Evolutionary conservation across 2,797 vertebrate genomes (phyloP).

Genomic region (Pseudochaenichthys georgianus): DNA sequence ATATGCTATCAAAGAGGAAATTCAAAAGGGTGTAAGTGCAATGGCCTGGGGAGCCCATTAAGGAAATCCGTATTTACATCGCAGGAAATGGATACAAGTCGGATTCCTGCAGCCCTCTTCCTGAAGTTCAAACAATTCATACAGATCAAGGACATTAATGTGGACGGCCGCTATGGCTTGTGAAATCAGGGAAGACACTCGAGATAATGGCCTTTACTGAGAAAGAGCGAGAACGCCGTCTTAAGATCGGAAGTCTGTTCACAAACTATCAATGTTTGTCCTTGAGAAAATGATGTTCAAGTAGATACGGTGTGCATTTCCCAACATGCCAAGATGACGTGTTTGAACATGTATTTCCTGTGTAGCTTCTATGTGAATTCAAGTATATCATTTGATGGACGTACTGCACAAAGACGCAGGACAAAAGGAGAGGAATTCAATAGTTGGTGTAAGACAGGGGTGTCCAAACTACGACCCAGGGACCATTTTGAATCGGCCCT

Average conservation of each 20-base stretch:
- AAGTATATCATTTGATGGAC: not conserved
- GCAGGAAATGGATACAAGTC: slow-evolving; percentile 69
- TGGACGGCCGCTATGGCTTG: slow-evolving; percentile 31
- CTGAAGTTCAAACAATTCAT: slow-evolving; percentile 68
- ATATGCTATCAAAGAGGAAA: slow-evolving; percentile 51
- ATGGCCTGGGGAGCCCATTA: slow-evolving; percentile 68
- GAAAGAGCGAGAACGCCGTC: slow-evolving; percentile 1
- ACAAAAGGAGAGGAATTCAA: no score
- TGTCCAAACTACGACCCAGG: no score
- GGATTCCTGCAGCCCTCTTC: slow-evolving; percentile 61
- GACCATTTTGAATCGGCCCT: no score
- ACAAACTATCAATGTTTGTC: slow-evolving; percentile 8
- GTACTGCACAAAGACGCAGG: not conserved
- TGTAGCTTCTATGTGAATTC: not conserved
- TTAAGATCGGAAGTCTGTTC: slow-evolving; percentile 21
- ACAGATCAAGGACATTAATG: slow-evolving; percentile 63
- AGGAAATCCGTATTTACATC: slow-evolving; percentile 78
- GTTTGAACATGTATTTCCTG: not conserved
- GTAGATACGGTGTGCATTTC: slow-evolving; percentile 17
- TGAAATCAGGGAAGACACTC: slow-evolving; percentile 18
- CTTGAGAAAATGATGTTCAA: slow-evolving; percentile 10
- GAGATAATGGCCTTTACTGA: slow-evolving; percentile 11
- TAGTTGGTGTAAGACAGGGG: not conserved
- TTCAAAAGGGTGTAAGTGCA: slow-evolving; percentile 49
- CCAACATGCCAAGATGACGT: not conserved